Evolutionary conservation across 2,113 vertebrate species (phyloP).

Genomic region (Varanus komodoensis): DNA sequence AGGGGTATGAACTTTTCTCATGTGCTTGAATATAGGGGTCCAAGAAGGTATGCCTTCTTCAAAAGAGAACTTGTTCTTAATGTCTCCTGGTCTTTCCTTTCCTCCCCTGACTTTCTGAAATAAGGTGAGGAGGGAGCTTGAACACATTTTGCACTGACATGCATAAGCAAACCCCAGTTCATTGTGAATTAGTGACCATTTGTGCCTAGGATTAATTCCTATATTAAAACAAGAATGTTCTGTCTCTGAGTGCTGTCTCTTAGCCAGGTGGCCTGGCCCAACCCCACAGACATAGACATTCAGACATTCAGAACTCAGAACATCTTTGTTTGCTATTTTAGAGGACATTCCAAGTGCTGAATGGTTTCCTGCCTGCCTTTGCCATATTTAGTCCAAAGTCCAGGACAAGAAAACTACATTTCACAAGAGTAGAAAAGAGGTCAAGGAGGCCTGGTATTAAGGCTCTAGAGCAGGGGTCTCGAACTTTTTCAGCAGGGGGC

Average conservation of each 20-base stretch:
- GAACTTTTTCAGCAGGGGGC: no score
- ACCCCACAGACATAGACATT: background rate
- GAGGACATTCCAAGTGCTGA: background rate
- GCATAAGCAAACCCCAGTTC: background rate
- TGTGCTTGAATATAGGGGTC: constrained; percentile 1
- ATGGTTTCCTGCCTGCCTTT: background rate
- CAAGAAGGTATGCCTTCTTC: background rate
- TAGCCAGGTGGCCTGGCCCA: background rate
- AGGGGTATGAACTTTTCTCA: background rate
- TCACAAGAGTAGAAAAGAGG: background rate
- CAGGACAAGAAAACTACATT: background rate
- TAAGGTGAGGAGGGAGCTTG: background rate
- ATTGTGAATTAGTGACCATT: background rate
- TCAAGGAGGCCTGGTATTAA: background rate
- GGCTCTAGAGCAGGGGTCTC: no score
- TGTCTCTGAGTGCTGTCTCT: background rate
- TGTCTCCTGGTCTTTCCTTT: background rate
- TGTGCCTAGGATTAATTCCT: background rate
- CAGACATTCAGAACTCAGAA: background rate
- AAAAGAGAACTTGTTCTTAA: constrained; percentile 28
- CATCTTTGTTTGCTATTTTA: background rate
- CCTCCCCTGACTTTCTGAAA: background rate
- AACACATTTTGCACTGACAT: background rate
- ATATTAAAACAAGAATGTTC: background rate
- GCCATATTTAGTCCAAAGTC: background rate